A percentile compares a stretch with the other conserved stretches of the same genome.
These are phyloP conservation scores for Drosophila anomalata DNA, from an alignment of 2,888 invertebrate genomes.

Conservation along the genomic window DNA sequence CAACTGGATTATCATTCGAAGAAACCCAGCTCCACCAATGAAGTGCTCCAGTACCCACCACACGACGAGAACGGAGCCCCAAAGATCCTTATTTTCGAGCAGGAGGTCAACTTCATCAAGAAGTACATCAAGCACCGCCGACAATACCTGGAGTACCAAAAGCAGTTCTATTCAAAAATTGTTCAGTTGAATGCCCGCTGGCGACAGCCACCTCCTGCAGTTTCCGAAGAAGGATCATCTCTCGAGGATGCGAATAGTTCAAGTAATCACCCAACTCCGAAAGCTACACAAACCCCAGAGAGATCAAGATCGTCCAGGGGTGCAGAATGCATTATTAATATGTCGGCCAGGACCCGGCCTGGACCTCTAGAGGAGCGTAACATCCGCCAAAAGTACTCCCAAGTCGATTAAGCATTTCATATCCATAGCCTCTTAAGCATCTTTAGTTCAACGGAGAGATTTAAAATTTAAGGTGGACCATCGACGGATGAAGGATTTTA, in stretches of 20 bases:
- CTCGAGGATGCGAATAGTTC: not conserved
- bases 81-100: not conserved
- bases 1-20: not conserved
- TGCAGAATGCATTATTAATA: not conserved
- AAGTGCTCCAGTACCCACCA: not conserved
- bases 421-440: not conserved
- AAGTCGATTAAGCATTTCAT: not conserved
- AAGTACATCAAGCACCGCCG: not conserved
- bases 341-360: not conserved
- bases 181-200: not conserved
- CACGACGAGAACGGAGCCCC: not conserved
- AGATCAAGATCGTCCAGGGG: not conserved
- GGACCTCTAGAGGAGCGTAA: not conserved
- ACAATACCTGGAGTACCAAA: not conserved
- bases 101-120: not conserved
- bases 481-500: not conserved
- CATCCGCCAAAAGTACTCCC: not conserved
- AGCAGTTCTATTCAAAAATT: not conserved
- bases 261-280: not conserved
- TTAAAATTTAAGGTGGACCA: conserved; percentile 3
- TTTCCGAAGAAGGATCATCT: not conserved
- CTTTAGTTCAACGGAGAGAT: not conserved
- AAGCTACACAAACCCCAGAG: not conserved
- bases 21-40: not conserved
- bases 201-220: not conserved